phyloP scores from a whole-genome alignment of 2,797 vertebrate genomes.

The Fundulus diaphanus region DNA sequence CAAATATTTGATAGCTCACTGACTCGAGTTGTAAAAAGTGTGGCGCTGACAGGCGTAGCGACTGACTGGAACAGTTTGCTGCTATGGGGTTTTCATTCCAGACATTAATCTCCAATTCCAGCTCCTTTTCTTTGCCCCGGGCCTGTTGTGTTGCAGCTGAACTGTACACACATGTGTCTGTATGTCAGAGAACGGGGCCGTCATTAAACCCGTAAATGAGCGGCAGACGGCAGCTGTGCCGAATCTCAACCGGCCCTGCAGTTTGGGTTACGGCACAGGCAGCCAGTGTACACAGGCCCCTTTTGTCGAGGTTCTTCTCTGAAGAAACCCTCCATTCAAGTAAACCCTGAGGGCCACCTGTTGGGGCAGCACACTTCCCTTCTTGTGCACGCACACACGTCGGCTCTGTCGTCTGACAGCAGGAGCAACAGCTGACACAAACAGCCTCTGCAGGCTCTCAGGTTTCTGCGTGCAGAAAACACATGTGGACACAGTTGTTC shows the following conservation, averaged over 20 bases:
- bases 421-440: slow-evolving; percentile 81
- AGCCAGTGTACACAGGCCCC: slow-evolving; percentile 71
- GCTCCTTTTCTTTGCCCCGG: not conserved
- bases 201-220: slow-evolving; percentile 54
- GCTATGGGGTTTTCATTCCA: not conserved
- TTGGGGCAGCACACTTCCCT: slow-evolving; percentile 72
- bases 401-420: slow-evolving; percentile 63
- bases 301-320: slow-evolving; percentile 76
- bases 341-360: slow-evolving; percentile 82
- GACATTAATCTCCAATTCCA: not conserved
- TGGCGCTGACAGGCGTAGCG: not conserved
- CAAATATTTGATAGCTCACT: slow-evolving; percentile 17
- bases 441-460: slow-evolving; percentile 64
- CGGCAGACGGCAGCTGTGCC: slow-evolving; percentile 65
- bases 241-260: slow-evolving; percentile 55
- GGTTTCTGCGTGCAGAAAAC: slow-evolving; percentile 64
- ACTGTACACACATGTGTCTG: slow-evolving; percentile 21
- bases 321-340: slow-evolving; percentile 80
- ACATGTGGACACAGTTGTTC: slow-evolving; percentile 56
- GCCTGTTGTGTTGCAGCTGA: not conserved
- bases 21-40: slow-evolving; percentile 9
- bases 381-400: slow-evolving; percentile 52
- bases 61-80: not conserved
- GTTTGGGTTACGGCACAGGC: slow-evolving; percentile 75
- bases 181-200: slow-evolving; percentile 45